Evolutionary conservation across 2,797 vertebrate genomes (phyloP), one percentile per base, ranked within the genome.

Genomic region (Typhlichthys subterraneus): DNA sequence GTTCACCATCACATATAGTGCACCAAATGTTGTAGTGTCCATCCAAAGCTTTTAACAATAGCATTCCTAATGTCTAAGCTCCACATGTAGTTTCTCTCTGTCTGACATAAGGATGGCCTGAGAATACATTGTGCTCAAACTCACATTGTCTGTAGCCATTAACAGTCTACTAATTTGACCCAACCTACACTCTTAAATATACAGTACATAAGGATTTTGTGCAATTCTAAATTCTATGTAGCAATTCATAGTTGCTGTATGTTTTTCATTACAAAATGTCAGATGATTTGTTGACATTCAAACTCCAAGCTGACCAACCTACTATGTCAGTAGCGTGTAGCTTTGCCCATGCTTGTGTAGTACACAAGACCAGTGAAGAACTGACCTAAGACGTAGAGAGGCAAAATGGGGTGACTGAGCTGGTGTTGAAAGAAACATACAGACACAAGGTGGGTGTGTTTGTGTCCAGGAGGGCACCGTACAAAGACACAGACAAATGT

Each of bases 131-230:
- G 85, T 87, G 77, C 87, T 84, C 73, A 63, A 67, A 67, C 70
- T 68, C 54, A 59, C 15, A 13, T 51, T 67, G 14, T 61, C 70
- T 73, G 75, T 67, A 58, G 55, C 70, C 75, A 48, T 63, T 81
- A 86, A 85, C 77, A 81, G 80, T 87, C 83, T 72, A 23, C 72
- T 76, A 59, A 69, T 50, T 75, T 78, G 75, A 71, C 67, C 73
- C 76, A 67, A 31, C 65, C 70, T 63, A 75, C 65, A 70, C 80
- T 77, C 76, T 23, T 75, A 80, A 81, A 80, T 81, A 19, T 86
- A 89, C 88, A 91, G 88, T 91, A 89, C 88, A 74, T 83, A 69
- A 76, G 81, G 72, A 81, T 80, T 83, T 85, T 87, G 83, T 89
- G 88, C 87, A 88, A 89, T 83, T 78, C 0, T 82, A 83, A 84